Conservation (phyloP, 2,888 invertebrate species). For the Endotricha flammealis region DNA sequence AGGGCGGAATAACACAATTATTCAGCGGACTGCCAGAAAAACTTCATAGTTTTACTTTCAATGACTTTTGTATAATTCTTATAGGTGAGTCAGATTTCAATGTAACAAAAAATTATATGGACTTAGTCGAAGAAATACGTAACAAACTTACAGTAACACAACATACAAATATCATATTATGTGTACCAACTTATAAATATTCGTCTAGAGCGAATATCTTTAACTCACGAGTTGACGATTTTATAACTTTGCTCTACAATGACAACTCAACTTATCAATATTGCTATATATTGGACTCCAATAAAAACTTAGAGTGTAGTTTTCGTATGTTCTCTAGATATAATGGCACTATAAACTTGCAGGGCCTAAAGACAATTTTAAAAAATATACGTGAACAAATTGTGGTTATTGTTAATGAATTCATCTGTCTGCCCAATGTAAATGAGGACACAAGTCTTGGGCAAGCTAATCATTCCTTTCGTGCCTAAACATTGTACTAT, state of each 20-base stretch:
- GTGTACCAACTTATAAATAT: constrained; percentile 6
- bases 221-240: constrained; percentile 11
- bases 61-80: constrained; percentile 8
- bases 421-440: too few relatives aligned
- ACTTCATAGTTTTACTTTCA: neutral
- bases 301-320: constrained; percentile 9
- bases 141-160: constrained; percentile 2
- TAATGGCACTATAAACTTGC: constrained; percentile 3
- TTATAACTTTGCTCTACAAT: constrained; percentile 8
- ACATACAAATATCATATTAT: constrained; percentile 9
- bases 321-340: constrained; percentile 11
- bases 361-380: constrained; percentile 4
- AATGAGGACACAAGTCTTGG: neutral
- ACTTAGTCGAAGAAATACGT: constrained; percentile 1
- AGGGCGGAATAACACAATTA: constrained; percentile 1
- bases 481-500: constrained; percentile 2
- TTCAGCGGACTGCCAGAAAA: neutral
- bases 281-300: constrained; percentile 11
- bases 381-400: constrained; percentile 2
- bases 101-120: constrained; percentile 6
- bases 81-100: constrained; percentile 9
- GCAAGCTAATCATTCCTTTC: constrained; percentile 6
- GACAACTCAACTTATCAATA: constrained; percentile 9
- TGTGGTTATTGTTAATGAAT: neutral
- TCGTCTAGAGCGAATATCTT: constrained; percentile 1